These are phyloP conservation scores for Caenorhabditis brenneri DNA, from an alignment of 1,140 invertebrate species.

Conservation along the genomic window DNA sequence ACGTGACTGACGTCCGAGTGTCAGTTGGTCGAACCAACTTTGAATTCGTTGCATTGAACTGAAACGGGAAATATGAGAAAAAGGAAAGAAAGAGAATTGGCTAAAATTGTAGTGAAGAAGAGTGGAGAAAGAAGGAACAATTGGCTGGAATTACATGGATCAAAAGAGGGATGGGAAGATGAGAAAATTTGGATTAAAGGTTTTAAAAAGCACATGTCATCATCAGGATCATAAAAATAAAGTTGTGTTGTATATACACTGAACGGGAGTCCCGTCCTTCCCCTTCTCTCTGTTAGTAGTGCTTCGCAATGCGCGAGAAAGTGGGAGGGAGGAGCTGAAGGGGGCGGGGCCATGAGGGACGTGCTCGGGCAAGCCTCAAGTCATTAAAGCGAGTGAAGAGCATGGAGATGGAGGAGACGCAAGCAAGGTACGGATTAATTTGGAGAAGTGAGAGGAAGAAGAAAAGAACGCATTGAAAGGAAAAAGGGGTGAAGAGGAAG, in stretches of 20 bases:
- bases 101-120: neutral
- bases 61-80: neutral
- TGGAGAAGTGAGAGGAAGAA: constrained; percentile 14
- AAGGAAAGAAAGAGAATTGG: neutral
- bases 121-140: neutral
- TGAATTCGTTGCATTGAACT: constrained; percentile 35
- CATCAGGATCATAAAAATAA: neutral
- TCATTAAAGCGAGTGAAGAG: constrained; percentile 26
- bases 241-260: neutral
- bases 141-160: neutral
- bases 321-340: constrained; percentile 22
- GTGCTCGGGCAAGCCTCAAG: constrained; percentile 24
- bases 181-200: neutral
- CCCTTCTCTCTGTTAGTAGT: too few species aligned
- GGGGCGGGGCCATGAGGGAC: neutral
- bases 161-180: neutral
- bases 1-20: constrained; percentile 32
- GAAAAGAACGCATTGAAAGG: neutral
- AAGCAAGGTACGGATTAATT: constrained; percentile 37
- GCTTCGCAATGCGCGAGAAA: constrained; percentile 40
- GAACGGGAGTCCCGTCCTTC: constrained; percentile 23
- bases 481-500: neutral
- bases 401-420: neutral
- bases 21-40: constrained; percentile 41
- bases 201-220: neutral